Evolutionary conservation across 2,888 invertebrate genomes (phyloP).

Genomic region (Rhyacophila evoluta): DNA sequence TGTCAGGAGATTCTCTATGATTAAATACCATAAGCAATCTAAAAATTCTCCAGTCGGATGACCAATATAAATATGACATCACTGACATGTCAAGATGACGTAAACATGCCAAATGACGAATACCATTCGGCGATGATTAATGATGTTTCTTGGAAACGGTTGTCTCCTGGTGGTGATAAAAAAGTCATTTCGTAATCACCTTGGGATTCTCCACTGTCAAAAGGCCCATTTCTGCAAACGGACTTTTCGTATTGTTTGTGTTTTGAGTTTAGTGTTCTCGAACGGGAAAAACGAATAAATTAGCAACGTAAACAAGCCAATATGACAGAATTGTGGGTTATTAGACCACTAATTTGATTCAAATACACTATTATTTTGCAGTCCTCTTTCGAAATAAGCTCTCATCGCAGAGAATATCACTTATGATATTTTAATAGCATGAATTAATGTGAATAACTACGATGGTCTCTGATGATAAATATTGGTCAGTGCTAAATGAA

Average conservation of each 20-base stretch:
- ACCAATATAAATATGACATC: conserved; percentile 16
- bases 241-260: background rate
- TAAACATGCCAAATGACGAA: background rate
- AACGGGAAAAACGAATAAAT: background rate
- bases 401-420: too few species aligned
- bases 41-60: background rate
- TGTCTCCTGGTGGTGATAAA: background rate
- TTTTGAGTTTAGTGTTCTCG: background rate
- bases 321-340: too few species aligned
- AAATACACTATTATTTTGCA: too few species aligned
- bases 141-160: background rate
- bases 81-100: conserved; percentile 18
- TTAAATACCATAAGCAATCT: background rate
- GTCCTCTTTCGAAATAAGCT: too few species aligned
- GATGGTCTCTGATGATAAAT: too few species aligned
- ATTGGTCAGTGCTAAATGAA: too few species aligned
- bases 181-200: background rate
- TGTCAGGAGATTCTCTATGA: background rate
- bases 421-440: too few species aligned
- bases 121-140: conserved; percentile 8
- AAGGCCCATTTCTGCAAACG: background rate
- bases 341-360: too few species aligned
- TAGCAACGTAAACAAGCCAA: too few species aligned
- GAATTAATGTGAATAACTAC: too few species aligned
- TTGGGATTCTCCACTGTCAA: background rate